Evolutionary conservation across 2,113 vertebrate genomes (phyloP).

Genomic region (Climacteris rufus): DNA sequence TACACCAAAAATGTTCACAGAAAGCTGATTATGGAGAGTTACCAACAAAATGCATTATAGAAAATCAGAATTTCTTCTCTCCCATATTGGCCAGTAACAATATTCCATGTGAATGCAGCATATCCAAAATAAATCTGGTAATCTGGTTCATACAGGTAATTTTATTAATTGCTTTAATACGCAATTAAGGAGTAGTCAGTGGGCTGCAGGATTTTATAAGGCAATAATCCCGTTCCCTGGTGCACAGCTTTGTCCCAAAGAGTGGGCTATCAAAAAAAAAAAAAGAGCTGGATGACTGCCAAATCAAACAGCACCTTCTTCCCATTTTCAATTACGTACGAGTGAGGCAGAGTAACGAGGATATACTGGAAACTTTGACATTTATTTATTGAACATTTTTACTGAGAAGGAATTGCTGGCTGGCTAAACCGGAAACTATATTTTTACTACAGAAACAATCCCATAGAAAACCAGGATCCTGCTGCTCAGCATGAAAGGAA

Average conservation of each 20-base stretch:
- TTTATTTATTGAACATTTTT: constrained; percentile 65
- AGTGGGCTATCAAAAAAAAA: not conserved
- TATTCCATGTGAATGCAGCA: not conserved
- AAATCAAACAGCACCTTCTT: constrained; percentile 52
- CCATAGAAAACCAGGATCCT: not conserved
- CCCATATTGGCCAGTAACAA: not conserved
- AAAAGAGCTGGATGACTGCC: constrained; percentile 30
- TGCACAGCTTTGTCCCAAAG: constrained; percentile 18
- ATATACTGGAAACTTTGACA: constrained; percentile 59
- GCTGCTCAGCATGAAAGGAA: constrained; percentile 32
- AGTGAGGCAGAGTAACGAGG: constrained; percentile 32
- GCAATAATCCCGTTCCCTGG: constrained; percentile 29
- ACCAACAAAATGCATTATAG: not conserved
- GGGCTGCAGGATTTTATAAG: constrained; percentile 39
- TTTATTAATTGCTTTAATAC: constrained; percentile 56
- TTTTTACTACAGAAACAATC: constrained; percentile 40
- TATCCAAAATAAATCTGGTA: constrained; percentile 11
- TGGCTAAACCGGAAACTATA: constrained; percentile 24
- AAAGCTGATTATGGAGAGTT: not conserved
- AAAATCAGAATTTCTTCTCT: not conserved
- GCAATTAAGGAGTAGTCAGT: constrained; percentile 36
- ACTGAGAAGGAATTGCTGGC: constrained; percentile 46
- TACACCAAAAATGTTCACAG: not conserved
- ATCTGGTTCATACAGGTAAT: constrained; percentile 26
- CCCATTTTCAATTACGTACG: constrained; percentile 45